Evolutionary conservation across 2,797 vertebrate species (phyloP).

Genomic region (Cuculus canorus): DNA sequence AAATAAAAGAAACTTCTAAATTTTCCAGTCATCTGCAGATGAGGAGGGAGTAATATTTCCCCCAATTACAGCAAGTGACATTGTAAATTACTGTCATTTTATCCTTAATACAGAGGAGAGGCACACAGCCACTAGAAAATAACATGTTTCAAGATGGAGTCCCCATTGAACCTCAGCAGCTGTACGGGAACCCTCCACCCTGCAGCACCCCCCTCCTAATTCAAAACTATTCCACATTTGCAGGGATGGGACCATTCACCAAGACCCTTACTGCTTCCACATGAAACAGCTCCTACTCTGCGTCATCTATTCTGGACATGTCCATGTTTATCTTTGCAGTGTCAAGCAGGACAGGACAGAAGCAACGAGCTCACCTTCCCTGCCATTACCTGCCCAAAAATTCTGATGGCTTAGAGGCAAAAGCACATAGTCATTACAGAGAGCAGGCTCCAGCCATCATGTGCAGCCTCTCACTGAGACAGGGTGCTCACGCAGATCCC

Average conservation of each 20-base stretch:
- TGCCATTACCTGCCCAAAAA: background rate
- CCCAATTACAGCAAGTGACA: background rate
- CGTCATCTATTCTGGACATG: background rate
- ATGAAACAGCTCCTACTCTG: background rate
- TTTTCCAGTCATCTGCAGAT: constrained; percentile 22
- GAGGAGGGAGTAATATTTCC: background rate
- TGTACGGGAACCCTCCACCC: background rate
- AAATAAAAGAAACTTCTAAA: background rate
- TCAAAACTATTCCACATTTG: background rate
- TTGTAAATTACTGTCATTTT: background rate
- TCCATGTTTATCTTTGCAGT: background rate
- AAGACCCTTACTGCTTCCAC: background rate
- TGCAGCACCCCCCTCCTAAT: background rate
- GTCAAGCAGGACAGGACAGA: background rate
- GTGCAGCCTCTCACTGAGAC: background rate
- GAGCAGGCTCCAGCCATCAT: background rate
- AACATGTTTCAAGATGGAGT: accelerated
- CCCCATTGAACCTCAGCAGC: background rate
- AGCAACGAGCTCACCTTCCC: background rate
- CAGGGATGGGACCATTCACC: background rate
- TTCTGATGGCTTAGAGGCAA: background rate
- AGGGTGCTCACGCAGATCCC: too few relatives aligned
- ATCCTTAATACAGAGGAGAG: background rate
- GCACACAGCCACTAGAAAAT: background rate
- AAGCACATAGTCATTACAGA: background rate